phyloP scores from a whole-genome alignment of 2,797 vertebrate genomes.

The Aldrovandia affinis region DNA sequence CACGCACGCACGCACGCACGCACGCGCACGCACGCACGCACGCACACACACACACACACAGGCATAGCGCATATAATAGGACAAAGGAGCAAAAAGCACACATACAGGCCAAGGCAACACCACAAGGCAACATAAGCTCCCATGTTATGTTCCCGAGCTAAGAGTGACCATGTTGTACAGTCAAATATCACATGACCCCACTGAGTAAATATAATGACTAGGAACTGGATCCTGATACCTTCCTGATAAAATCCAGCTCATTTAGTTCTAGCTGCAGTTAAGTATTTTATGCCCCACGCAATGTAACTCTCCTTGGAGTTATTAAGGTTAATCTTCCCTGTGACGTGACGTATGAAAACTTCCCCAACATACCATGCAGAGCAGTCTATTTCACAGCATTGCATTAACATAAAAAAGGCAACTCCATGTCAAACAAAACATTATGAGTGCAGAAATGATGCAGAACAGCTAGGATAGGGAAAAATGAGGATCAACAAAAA shows the following conservation, averaged over 20 bases:
- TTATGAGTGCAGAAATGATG: background rate
- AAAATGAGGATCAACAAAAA: background rate
- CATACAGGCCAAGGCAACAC: background rate
- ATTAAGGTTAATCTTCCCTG: background rate
- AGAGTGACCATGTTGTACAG: background rate
- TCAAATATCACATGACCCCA: background rate
- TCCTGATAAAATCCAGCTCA: background rate
- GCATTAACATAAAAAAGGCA: background rate
- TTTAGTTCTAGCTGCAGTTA: background rate
- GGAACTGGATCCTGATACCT: background rate
- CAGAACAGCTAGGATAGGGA: background rate
- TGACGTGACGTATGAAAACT: constrained; percentile 4
- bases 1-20: background rate
- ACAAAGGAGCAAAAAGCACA: constrained; percentile 2
- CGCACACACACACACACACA: background rate
- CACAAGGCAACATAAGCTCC: background rate
- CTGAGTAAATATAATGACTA: background rate
- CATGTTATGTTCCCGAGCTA: background rate
- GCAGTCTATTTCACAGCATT: background rate
- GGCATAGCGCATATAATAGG: background rate
- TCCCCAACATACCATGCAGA: background rate
- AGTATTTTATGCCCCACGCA: background rate
- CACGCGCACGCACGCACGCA: background rate
- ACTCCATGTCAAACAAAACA: background rate
- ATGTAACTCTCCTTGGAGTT: background rate